phyloP scores from a whole-genome alignment of 2,888 invertebrate species.

The Epinotia nisella region DNA sequence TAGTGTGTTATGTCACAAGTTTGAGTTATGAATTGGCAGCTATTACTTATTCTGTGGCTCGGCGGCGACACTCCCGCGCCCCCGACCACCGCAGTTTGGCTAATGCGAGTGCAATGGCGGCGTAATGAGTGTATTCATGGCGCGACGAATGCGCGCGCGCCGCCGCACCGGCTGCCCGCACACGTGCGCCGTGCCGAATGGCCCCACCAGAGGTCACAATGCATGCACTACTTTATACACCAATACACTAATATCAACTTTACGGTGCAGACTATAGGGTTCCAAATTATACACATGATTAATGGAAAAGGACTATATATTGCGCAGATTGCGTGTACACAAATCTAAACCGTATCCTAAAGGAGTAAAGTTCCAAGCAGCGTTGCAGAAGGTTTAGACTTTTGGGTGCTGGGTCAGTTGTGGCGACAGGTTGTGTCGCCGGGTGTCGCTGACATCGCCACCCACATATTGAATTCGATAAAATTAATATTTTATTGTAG shows the following conservation, averaged over 20 bases:
- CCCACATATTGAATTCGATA: conserved; percentile 23
- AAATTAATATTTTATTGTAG: conserved; percentile 1
- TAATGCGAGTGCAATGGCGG: conserved; percentile 28
- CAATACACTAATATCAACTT: neutral
- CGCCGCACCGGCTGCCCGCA: conserved; percentile 28
- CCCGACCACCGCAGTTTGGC: conserved; percentile 1
- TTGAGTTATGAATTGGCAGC: too few species aligned
- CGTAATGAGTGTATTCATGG: conserved; percentile 40
- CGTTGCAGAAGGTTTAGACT: neutral
- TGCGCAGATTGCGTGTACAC: neutral
- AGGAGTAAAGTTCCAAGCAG: neutral
- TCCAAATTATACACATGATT: neutral
- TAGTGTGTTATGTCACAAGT: too few species aligned
- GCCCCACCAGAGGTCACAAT: neutral
- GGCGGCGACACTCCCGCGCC: conserved; percentile 6
- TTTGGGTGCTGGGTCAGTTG: conserved; percentile 34
- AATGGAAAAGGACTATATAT: neutral
- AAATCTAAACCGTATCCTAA: neutral
- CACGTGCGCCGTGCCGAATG: conserved; percentile 41
- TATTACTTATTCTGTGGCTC: too few species aligned
- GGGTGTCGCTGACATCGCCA: conserved; percentile 27
- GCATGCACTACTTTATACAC: conserved; percentile 1
- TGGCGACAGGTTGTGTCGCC: conserved; percentile 30
- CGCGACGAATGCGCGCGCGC: conserved; percentile 29
- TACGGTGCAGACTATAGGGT: neutral